Conservation (phyloP, 1,140 invertebrate genomes). For the Drosophila jambulina region DNA sequence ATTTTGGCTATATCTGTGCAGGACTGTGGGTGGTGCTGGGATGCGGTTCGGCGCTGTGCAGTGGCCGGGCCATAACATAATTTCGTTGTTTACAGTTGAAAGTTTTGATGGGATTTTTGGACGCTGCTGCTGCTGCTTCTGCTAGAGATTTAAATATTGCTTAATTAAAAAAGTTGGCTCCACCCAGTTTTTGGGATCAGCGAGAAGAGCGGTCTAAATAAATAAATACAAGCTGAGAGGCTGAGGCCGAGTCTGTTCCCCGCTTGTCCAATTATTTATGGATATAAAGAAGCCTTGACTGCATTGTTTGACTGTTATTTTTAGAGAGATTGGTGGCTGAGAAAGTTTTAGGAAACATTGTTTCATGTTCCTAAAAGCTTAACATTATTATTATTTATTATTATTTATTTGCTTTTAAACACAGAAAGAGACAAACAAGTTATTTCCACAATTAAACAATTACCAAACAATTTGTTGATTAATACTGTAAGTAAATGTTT, state of each 20-base stretch:
- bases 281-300: not conserved
- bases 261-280: slow-evolving; percentile 17
- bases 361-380: not conserved
- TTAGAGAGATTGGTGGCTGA: not conserved
- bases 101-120: slow-evolving; percentile 58
- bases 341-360: not conserved
- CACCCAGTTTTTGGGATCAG: slow-evolving; percentile 38
- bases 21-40: not conserved
- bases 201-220: slow-evolving; percentile 16
- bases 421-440: not conserved
- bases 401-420: not conserved
- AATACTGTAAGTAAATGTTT: not conserved
- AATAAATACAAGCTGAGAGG: slow-evolving; percentile 17
- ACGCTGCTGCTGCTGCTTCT: slow-evolving; percentile 45
- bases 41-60: not conserved
- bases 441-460: not conserved
- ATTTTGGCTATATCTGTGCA: slow-evolving; percentile 46
- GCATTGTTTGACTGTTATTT: not conserved
- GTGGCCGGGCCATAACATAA: slow-evolving; percentile 41
- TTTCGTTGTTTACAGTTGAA: slow-evolving; percentile 74
- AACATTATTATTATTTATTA: not conserved
- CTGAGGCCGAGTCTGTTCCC: not conserved
- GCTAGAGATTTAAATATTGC: slow-evolving; percentile 66
- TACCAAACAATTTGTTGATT: not conserved
- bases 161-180: slow-evolving; percentile 74